These are phyloP conservation scores for Rhadinocentrus ornatus DNA, from an alignment of 2,797 vertebrate genomes.

Conservation along the genomic window DNA sequence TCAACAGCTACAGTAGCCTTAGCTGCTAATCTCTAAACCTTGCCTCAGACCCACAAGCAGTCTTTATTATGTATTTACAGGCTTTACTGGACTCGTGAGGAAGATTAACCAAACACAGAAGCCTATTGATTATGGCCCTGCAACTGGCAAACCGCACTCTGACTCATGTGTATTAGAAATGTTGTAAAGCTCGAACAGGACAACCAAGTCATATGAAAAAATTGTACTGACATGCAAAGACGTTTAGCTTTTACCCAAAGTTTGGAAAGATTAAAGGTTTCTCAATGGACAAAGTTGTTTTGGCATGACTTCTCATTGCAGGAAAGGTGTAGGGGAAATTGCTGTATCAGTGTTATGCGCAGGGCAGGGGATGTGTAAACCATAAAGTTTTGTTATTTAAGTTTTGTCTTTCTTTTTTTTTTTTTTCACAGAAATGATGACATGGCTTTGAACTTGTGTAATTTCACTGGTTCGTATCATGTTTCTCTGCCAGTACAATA, in stretches of 20 bases:
- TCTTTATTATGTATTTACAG: conserved; percentile 53
- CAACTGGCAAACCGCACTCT: conserved; percentile 10
- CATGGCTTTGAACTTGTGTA: too few relatives aligned
- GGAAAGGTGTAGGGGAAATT: neutral
- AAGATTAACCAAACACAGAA: conserved; percentile 78
- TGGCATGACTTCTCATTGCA: neutral
- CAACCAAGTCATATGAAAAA: conserved; percentile 41
- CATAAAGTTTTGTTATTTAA: too few relatives aligned
- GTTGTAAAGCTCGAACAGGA: conserved; percentile 31
- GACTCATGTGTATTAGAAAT: conserved; percentile 49
- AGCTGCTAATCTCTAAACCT: conserved; percentile 69
- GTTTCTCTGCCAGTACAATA: too few relatives aligned
- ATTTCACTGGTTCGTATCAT: too few relatives aligned
- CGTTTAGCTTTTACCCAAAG: conserved; percentile 11
- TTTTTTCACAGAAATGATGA: too few relatives aligned
- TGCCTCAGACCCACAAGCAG: conserved; percentile 32
- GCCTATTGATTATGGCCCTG: conserved; percentile 67
- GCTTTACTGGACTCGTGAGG: conserved; percentile 76
- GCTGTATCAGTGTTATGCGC: too few relatives aligned
- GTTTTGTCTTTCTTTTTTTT: too few relatives aligned
- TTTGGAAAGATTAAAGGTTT: neutral
- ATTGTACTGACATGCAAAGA: conserved; percentile 9
- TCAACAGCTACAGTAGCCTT: conserved; percentile 47
- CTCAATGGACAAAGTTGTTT: neutral
- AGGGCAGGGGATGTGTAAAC: too few relatives aligned